Evolutionary conservation across 2,113 vertebrate genomes (phyloP), one percentile per base, ranked within the genome.

Genomic region (Percopsis transmontana): DNA sequence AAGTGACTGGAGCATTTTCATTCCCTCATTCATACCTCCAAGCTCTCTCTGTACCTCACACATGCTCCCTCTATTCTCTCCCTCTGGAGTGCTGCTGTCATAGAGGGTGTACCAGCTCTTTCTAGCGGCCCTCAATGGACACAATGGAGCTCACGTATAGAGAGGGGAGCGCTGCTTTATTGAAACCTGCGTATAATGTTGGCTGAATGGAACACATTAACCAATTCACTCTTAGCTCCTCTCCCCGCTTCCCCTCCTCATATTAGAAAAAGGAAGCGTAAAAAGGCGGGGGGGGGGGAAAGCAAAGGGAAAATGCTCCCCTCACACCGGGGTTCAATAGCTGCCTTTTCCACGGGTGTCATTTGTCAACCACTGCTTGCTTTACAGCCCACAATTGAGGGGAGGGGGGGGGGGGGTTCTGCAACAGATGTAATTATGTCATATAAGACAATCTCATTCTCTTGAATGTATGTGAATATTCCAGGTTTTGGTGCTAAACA

Each of bases 311-410:
- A 64, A 58, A 0, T 14, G 19, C 70, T 75, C 70, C 76, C 77
- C 81, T 89, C 75, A 81, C 81, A 80, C 71, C 76, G 71, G 72
- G 72, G 81, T 77, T 90, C 83, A 90, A 90, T 90, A 82, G 82
- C 75, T 85, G 80, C 77, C 84, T 85, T 90, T 88, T 87, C 85
- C 80, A 83, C 80, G 44, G 66, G 87, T 87, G 88, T 91, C 90
- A 89, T 83, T 90, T 85, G 85, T 90, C 86, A 85, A 83, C 78
- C 76, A 74, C 75, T 89, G 91, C 91, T 91, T 91, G 85, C 87
- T 89, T 87, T 91, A 50, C 76, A 58, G 65, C 69, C 54, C 66
- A 90, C 80, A 88, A 86, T 66, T 79, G 77, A 72, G 62, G 19
- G 38, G 58, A 64, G 65, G 68, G 61, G 62, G 39, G 59, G 9